Evolutionary conservation across 1,140 invertebrate genomes (phyloP), one percentile per base, ranked within the genome.

Genomic region (Pseudomyrmex cubaensis): DNA sequence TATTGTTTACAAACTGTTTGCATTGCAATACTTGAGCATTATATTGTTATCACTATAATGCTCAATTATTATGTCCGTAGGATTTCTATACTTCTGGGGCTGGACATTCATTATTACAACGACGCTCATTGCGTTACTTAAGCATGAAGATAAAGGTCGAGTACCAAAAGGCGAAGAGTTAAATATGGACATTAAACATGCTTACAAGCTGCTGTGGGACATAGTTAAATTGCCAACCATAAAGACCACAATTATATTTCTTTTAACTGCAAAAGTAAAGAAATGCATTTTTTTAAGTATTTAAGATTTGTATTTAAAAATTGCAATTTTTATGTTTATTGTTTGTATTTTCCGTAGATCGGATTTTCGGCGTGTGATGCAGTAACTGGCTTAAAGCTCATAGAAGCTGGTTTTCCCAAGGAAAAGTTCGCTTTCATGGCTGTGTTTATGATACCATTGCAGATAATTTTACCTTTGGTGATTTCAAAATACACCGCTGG

Each of bases 331-430:
- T 48, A 52, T 48, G 48, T 73, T 59, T 10, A 46, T 76, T 59
- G 8, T 50, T 35, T 80, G 0, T 0, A 67, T 86, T 63, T 2
- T 66, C 35, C 35, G 62, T 91, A 99, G 98, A 96, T 99, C 87
- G 98, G 98, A 17, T 99, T 99, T 95, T 97, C 98, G 72, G 98
- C 99, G n/a, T 97, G 97, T 85, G 99, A 99, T 95, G 96, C 97
- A 46, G 98, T 99, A 0, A 99, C 99, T 20, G 97, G 97, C 48
- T 95, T 99, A 67, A 99, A 99, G 95, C 94, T 99, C 22, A 97
- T 99, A 8, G 99, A 99, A 94, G 96, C 96, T 66, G 99, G 99
- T 44, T 97, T 99, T 61, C 98, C 98, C 0, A 99, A 99, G 92
- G 99, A 99, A 92, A 97, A 98, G 85, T 94, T 99, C 64, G 99